phyloP scores from a whole-genome alignment of 2,797 vertebrate genomes.

The Enteromius trimaculatus region DNA sequence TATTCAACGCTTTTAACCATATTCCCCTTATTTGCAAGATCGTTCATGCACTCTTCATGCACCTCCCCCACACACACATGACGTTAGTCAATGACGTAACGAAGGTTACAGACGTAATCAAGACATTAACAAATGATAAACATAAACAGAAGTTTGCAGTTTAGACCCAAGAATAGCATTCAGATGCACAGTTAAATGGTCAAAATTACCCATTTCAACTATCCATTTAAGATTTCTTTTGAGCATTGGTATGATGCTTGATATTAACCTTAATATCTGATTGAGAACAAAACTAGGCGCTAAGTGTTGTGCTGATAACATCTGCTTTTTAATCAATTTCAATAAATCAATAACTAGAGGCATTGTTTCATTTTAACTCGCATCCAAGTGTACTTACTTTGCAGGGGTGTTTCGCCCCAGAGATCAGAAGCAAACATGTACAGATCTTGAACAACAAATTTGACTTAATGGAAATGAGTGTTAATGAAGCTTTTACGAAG shows the following conservation, averaged over 20 bases:
- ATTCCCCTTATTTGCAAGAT: too few species aligned
- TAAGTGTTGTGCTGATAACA: neutral
- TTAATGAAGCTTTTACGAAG: conserved; percentile 75
- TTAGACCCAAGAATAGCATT: neutral
- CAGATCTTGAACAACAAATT: conserved; percentile 58
- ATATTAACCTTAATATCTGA: neutral
- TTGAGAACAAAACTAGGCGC: neutral
- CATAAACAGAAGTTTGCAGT: neutral
- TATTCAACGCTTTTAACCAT: too few species aligned
- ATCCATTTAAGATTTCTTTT: neutral
- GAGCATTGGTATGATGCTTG: neutral
- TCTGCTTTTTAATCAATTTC: neutral
- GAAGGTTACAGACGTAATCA: too few species aligned
- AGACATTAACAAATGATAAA: neutral
- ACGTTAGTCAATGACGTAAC: too few species aligned
- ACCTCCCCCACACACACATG: too few species aligned
- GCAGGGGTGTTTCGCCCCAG: conserved; percentile 27
- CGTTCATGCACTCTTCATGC: too few species aligned
- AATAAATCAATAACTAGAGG: neutral
- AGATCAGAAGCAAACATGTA: conserved; percentile 45
- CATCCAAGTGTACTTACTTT: conserved; percentile 33
- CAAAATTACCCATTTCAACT: neutral
- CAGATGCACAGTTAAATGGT: neutral
- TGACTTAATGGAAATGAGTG: conserved; percentile 72
- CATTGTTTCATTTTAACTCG: conserved; percentile 15